Conservation (phyloP, 2,113 vertebrate species). For the Phalacrocorax carbo region DNA sequence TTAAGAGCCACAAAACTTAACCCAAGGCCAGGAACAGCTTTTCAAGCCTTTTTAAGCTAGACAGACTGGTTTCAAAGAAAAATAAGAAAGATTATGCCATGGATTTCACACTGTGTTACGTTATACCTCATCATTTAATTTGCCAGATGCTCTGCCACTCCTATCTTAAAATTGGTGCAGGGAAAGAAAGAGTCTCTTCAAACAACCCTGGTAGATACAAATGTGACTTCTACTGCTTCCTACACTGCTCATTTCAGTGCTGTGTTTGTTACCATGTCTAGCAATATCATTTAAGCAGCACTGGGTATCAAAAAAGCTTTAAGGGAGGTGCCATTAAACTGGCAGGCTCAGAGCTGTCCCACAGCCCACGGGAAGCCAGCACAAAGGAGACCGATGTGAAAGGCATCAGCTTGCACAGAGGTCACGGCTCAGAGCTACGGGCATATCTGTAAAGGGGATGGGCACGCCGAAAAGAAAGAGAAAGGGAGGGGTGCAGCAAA, state of each 20-base stretch:
- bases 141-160: background rate
- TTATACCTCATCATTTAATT: background rate
- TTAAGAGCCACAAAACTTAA: background rate
- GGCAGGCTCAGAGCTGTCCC: background rate
- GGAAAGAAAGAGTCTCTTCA: fast-evolving
- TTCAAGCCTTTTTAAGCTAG: background rate
- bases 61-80: background rate
- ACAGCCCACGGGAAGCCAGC: background rate
- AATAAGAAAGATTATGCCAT: background rate
- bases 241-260: background rate
- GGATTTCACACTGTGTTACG: background rate
- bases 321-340: background rate
- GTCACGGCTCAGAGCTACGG: background rate
- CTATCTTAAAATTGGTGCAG: background rate
- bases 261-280: background rate
- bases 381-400: fast-evolving
- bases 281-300: background rate
- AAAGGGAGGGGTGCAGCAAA: background rate
- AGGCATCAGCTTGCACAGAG: background rate
- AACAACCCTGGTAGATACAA: background rate
- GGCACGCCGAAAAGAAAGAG: background rate
- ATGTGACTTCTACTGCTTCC: background rate
- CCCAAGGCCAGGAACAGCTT: background rate
- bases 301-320: background rate
- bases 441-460: background rate